Evolutionary conservation across 2,888 invertebrate genomes (phyloP).

Genomic region (Orgyia antiqua): DNA sequence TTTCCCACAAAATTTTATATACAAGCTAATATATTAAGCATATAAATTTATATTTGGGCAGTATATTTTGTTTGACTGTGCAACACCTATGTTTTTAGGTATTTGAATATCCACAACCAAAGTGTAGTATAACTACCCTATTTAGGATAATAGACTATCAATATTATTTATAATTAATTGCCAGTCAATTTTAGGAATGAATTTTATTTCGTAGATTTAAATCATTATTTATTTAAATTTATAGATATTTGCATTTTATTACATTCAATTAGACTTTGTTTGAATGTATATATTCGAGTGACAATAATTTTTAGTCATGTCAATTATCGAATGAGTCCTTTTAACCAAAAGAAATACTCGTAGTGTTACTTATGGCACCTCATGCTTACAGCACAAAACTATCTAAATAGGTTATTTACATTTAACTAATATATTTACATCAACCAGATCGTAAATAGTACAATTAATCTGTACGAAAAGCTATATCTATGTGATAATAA

Average conservation of each 20-base stretch:
- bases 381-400: constrained; percentile 71
- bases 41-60: constrained; percentile 24
- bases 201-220: no score
- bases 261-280: no score
- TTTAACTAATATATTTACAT: constrained; percentile 33
- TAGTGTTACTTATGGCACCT: constrained; percentile 73
- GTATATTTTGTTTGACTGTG: constrained; percentile 13
- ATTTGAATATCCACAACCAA: constrained; percentile 22
- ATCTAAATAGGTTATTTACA: constrained; percentile 40
- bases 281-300: constrained; percentile 5
- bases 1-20: constrained; percentile 74
- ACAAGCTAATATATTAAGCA: constrained; percentile 51
- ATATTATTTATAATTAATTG: no score
- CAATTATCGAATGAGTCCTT: constrained; percentile 18
- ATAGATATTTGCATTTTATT: no score
- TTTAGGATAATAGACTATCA: no score
- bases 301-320: constrained; percentile 4
- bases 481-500: constrained; percentile 27
- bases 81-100: constrained; percentile 20
- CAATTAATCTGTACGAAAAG: constrained; percentile 27
- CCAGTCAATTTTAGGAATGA: no score
- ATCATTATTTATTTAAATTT: no score
- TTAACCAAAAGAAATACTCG: constrained; percentile 50
- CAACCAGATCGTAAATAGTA: constrained; percentile 34
- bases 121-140: no score